Percentiles rank a stretch among this genome's conserved stretches.
These are phyloP conservation scores for Rynchops niger DNA, from an alignment of 2,113 vertebrate species.

Conservation along the genomic window DNA sequence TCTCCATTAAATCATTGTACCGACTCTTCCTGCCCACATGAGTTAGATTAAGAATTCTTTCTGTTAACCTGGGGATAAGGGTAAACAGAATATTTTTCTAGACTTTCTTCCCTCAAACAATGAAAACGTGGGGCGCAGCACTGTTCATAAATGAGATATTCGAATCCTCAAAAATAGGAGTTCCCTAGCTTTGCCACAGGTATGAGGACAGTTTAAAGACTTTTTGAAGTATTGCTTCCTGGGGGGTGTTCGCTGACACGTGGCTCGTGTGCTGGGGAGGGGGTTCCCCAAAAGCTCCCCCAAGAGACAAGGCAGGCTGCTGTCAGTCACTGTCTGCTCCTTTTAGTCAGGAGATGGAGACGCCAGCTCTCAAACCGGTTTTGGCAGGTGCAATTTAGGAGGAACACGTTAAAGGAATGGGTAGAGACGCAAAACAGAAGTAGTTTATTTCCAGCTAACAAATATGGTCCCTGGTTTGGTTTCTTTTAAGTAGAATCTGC, in stretches of 20 bases:
- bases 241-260: rapidly evolving
- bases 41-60: neutral
- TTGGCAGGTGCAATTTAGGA: neutral
- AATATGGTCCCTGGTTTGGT: neutral
- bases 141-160: neutral
- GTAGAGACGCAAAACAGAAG: neutral
- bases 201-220: rapidly evolving
- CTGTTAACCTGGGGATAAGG: neutral
- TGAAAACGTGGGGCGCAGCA: neutral
- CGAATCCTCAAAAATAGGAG: neutral
- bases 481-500: neutral
- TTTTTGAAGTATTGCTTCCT: neutral
- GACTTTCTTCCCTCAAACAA: neutral
- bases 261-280: rapidly evolving
- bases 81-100: neutral
- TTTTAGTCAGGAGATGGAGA: neutral
- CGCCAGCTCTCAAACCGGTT: neutral
- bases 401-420: neutral
- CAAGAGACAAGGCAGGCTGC: neutral
- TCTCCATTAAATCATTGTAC: neutral
- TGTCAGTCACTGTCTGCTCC: neutral
- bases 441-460: neutral
- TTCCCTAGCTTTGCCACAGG: neutral
- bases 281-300: neutral
- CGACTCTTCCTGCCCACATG: rapidly evolving